Base-by-base conservation (phyloP, 1,140 invertebrate species). In the Papilio polyxenes region DNA sequence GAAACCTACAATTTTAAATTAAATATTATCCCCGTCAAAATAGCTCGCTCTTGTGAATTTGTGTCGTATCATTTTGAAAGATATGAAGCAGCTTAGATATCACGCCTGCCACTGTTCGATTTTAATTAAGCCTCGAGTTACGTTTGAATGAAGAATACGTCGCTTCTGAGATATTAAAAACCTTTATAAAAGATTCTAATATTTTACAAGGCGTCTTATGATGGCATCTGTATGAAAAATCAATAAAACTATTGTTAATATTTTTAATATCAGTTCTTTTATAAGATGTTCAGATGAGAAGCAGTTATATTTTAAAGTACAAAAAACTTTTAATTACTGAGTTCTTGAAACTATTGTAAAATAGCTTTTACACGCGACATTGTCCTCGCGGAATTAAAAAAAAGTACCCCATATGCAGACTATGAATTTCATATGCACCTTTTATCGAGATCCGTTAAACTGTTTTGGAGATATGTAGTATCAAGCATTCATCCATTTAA, bases 161-260 rank as follows among this genome's bases (percentile, higher is more conserved):
- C 62, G 20, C 62, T 23, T 23, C 62, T 31, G 62, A 65, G 62
- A 65, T 65, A 65, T 65, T 65, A 65, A 65, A 65, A 65, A 65
- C 23, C 62, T 65, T 65, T 31, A 23, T 13, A 65, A 65, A 65
- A 65, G 23, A 65, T 65, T 65, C 62, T 65, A 65, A 65, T 65
- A 65, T 65, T 65, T 65, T 65, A 65, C 62, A 65, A 65, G 62
- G 23, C 62, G 31, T 20, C 20, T 65, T 65, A 20, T 23, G 20
- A 20, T 3, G 3, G 59, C 9, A 20, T 31, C 62, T 23, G 10
- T 23, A 23, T 31, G 23, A 31, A 20, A 23, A 65, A 20, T 65
- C 62, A 23, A 31, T 13, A 65, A 23, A 13, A 31, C 62, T 65
- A 65, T 65, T 65, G 23, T 65, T 31, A 65, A 20, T 62, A 62